A percentile compares a stretch with the other conserved stretches of the same genome.
Evolutionary conservation across 2,888 invertebrate genomes (phyloP).

Genomic region (Amiota mariae): DNA sequence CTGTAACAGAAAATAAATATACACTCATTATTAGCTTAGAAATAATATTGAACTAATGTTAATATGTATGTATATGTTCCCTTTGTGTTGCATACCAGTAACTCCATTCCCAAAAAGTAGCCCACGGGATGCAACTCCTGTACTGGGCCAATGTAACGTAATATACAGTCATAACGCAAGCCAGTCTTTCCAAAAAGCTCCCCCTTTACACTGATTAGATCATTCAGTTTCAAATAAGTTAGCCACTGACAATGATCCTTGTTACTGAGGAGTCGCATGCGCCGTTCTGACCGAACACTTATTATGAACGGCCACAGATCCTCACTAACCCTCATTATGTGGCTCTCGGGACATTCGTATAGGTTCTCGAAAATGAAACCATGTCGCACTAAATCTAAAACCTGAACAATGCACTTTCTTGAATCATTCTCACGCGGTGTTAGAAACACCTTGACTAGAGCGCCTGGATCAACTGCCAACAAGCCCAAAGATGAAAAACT

Average conservation of each 20-base stretch:
- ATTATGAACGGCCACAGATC: conserved; percentile 75
- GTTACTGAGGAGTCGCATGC: conserved; percentile 71
- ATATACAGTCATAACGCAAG: conserved; percentile 69
- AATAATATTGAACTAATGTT: too few relatives aligned
- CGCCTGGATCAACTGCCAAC: conserved; percentile 51
- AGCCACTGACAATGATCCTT: conserved; percentile 74
- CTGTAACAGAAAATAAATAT: conserved; percentile 46
- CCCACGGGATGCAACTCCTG: conserved; percentile 75
- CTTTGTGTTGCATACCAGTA: conserved; percentile 74
- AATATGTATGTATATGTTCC: not conserved
- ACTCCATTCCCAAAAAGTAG: conserved; percentile 76
- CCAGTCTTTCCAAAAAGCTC: conserved; percentile 62
- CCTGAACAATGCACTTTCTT: conserved; percentile 57
- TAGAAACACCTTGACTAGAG: conserved; percentile 56
- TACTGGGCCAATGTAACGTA: conserved; percentile 76
- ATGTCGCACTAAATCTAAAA: conserved; percentile 58
- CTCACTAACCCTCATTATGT: conserved; percentile 57
- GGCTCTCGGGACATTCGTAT: conserved; percentile 59
- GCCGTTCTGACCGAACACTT: conserved; percentile 75
- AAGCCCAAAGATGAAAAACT: conserved; percentile 31
- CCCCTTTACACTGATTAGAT: conserved; percentile 72
- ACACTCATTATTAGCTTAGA: conserved; percentile 7
- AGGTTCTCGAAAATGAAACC: conserved; percentile 60
- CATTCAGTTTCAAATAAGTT: conserved; percentile 56
- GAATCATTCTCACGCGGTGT: conserved; percentile 39